Conservation (phyloP, 1,140 invertebrate species). For the Tetragnatha versicolor region DNA sequence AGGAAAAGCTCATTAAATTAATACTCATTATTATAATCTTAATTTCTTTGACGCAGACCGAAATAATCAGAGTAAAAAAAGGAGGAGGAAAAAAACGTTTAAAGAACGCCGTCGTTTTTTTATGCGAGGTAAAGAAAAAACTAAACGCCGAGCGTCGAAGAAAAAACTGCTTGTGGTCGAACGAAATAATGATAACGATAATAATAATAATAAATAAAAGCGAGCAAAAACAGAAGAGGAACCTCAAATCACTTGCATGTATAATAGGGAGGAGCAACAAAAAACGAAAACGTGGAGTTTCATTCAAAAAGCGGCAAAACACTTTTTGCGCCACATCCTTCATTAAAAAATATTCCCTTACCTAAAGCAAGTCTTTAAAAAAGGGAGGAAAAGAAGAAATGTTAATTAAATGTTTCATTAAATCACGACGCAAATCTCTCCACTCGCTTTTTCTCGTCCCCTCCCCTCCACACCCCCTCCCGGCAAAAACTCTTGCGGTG, state of each 20-base stretch:
- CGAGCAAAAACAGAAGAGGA: not conserved
- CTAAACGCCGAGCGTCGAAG: not conserved
- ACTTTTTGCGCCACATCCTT: slow-evolving; percentile 46
- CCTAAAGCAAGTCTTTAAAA: slow-evolving; percentile 34
- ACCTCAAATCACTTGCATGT: slow-evolving; percentile 13
- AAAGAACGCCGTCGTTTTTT: slow-evolving; percentile 44
- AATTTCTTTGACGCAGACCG: slow-evolving; percentile 42
- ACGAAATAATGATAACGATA: not conserved
- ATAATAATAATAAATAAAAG: not conserved
- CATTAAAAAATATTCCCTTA: slow-evolving; percentile 45
- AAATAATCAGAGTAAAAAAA: no score
- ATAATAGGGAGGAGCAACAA: not conserved
- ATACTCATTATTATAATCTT: slow-evolving; percentile 56
- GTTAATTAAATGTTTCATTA: slow-evolving; percentile 55
- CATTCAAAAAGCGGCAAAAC: slow-evolving; percentile 35
- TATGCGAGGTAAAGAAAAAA: slow-evolving; percentile 17
- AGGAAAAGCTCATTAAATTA: slow-evolving; percentile 54
- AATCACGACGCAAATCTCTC: slow-evolving; percentile 46
- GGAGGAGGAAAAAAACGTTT: slow-evolving; percentile 18
- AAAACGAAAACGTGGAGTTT: not conserved
- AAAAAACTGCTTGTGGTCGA: slow-evolving; percentile 34
- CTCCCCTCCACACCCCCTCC: not conserved
- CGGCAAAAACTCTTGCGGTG: slow-evolving; percentile 25
- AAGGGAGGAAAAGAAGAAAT: slow-evolving; percentile 6
- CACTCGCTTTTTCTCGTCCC: not conserved